phyloP scores from a whole-genome alignment of 2,113 vertebrate species.

The Amia ocellicauda region DNA sequence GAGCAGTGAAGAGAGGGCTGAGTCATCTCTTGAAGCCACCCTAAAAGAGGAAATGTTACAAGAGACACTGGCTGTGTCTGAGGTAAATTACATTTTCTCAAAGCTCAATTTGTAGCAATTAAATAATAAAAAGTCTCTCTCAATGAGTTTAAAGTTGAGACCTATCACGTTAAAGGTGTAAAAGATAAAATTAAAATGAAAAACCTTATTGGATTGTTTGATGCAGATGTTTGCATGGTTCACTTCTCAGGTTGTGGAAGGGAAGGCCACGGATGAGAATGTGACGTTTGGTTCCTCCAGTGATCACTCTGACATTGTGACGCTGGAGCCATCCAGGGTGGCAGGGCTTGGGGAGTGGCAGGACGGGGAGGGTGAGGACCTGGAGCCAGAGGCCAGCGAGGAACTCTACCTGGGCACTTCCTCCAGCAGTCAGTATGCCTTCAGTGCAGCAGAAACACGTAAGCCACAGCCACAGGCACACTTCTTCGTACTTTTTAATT shows the following conservation, averaged over 20 bases:
- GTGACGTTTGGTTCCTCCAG: slow-evolving; percentile 73
- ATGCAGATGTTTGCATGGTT: background rate
- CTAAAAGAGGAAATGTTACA: slow-evolving; percentile 44
- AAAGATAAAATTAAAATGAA: too few species aligned
- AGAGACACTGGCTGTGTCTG: slow-evolving; percentile 44
- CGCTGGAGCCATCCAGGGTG: slow-evolving; percentile 73
- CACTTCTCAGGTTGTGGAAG: slow-evolving; percentile 49
- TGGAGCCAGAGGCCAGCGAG: slow-evolving; percentile 45
- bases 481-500: too few species aligned
- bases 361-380: slow-evolving; percentile 48
- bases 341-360: slow-evolving; percentile 61
- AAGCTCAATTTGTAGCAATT: background rate
- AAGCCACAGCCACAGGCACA: slow-evolving; percentile 33
- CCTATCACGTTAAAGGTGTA: too few species aligned
- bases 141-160: too few species aligned
- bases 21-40: slow-evolving; percentile 47
- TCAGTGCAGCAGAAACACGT: slow-evolving; percentile 81
- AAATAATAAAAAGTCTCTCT: too few species aligned
- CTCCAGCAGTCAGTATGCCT: slow-evolving; percentile 90
- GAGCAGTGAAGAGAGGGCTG: slow-evolving; percentile 33
- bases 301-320: slow-evolving; percentile 93
- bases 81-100: slow-evolving; percentile 59
- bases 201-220: too few species aligned
- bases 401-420: slow-evolving; percentile 84
- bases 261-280: slow-evolving; percentile 53